phyloP scores from a whole-genome alignment of 2,797 vertebrate genomes.

The Phrynocephalus guinanensis region DNA sequence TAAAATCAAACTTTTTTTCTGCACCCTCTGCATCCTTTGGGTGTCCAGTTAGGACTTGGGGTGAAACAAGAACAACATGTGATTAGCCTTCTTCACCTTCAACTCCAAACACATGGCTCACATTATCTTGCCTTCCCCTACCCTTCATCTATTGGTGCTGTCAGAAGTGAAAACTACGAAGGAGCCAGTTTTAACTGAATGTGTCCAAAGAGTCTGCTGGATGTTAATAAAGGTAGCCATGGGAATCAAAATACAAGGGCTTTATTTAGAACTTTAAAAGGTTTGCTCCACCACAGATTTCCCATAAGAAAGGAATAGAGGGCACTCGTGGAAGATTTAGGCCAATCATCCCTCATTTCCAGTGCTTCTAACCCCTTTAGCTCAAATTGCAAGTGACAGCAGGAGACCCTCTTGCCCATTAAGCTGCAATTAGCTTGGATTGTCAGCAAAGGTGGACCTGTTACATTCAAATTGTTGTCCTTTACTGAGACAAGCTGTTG shows the following conservation, averaged over 20 bases:
- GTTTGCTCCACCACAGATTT: not conserved
- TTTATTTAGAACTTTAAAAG: conserved; percentile 37
- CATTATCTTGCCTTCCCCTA: fast-evolving
- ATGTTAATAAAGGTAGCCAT: not conserved
- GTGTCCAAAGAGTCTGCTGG: not conserved
- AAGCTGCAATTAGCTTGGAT: conserved; percentile 49
- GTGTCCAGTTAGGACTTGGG: not conserved
- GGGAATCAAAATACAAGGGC: not conserved
- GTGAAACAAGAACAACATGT: not conserved
- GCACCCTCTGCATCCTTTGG: no score
- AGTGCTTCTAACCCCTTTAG: not conserved
- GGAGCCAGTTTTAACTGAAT: conserved; percentile 23
- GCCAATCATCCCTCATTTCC: conserved; percentile 44
- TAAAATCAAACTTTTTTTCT: not conserved
- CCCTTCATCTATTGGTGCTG: not conserved
- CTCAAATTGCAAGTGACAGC: conserved; percentile 40
- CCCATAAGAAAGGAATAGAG: conserved; percentile 7
- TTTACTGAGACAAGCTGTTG: conserved; percentile 52
- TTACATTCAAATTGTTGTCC: conserved; percentile 58
- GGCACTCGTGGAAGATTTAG: conserved; percentile 41
- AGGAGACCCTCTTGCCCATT: conserved; percentile 38
- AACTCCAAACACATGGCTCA: conserved; percentile 6
- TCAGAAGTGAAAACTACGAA: not conserved
- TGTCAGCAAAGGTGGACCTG: conserved; percentile 40
- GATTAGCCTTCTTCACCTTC: conserved; percentile 14